A percentile compares a stretch with the other conserved stretches of the same genome.
Conservation (phyloP, 64 coral and sea anemone genomes). For the Dendrophyllia cribrosa region DNA sequence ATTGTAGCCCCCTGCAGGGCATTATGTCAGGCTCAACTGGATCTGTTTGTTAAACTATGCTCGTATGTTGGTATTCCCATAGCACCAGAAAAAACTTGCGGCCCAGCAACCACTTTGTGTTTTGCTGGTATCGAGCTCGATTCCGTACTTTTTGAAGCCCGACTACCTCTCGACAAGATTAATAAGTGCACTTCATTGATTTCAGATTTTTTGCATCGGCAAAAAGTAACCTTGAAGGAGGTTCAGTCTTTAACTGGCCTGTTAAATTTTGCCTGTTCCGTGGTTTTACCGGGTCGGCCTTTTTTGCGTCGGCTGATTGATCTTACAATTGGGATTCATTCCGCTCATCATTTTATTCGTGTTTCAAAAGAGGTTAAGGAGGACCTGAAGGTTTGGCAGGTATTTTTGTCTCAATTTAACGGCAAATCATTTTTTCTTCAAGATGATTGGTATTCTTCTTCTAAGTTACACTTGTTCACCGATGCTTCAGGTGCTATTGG, state of each 20-base stretch:
- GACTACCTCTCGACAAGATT: background rate
- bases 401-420: conserved; percentile 58
- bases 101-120: conserved; percentile 14
- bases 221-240: conserved; percentile 56
- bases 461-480: conserved; percentile 40
- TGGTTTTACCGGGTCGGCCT: conserved; percentile 55
- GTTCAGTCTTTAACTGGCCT: conserved; percentile 57
- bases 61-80: background rate
- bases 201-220: background rate
- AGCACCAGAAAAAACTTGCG: conserved; percentile 10
- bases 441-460: conserved; percentile 28
- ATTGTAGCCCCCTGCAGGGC: background rate
- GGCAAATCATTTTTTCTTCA: conserved; percentile 70
- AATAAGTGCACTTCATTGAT: too few relatives aligned
- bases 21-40: background rate
- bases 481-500: conserved; percentile 47
- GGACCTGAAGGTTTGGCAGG: conserved; percentile 47
- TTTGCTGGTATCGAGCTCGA: conserved; percentile 18
- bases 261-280: conserved; percentile 69
- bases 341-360: conserved; percentile 39
- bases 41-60: background rate
- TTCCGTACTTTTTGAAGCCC: background rate
- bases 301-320: conserved; percentile 72
- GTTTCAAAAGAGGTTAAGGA: conserved; percentile 44
- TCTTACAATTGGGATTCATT: conserved; percentile 51